Percentiles rank a stretch among this genome's conserved stretches.
These are phyloP conservation scores for Echinarachnius parma DNA, from an alignment of 53 echinoderm and acorn worm genomes.

Conservation along the genomic window DNA sequence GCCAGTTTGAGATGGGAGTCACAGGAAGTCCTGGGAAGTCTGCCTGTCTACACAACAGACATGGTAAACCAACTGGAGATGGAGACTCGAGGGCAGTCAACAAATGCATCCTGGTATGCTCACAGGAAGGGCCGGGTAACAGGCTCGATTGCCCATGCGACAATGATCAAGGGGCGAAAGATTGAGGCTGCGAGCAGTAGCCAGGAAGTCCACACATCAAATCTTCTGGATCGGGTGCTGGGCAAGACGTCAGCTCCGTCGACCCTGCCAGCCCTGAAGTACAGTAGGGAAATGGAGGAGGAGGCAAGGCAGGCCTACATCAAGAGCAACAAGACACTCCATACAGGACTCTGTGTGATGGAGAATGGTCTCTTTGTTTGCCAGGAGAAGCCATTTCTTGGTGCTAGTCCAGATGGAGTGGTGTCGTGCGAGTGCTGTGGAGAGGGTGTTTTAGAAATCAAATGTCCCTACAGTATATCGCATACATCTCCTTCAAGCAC, in stretches of 20 bases:
- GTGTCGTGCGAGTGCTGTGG: not conserved
- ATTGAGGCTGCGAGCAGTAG: not conserved
- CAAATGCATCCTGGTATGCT: no score
- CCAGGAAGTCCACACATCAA: not conserved
- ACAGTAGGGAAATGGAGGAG: conserved; percentile 16
- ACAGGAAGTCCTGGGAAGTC: not conserved
- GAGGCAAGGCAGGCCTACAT: conserved; percentile 16
- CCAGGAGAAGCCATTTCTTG: not conserved
- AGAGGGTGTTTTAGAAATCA: not conserved
- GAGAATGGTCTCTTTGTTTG: not conserved
- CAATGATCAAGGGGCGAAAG: conserved; percentile 15
- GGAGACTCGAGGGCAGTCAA: no score
- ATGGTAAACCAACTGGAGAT: no score
- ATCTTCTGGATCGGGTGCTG: not conserved
- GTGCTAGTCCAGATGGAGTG: not conserved
- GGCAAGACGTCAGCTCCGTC: not conserved
- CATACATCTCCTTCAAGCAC: not conserved
- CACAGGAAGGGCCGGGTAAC: no score
- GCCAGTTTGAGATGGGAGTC: conserved; percentile 8
- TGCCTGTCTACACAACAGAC: no score
- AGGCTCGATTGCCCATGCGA: conserved; percentile 19
- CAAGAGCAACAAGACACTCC: no score
- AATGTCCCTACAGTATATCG: not conserved
- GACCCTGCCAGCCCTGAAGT: conserved; percentile 1
- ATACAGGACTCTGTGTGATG: not conserved